Conservation (phyloP, 2,797 vertebrate species). For the Acestrorhynchus altus region DNA sequence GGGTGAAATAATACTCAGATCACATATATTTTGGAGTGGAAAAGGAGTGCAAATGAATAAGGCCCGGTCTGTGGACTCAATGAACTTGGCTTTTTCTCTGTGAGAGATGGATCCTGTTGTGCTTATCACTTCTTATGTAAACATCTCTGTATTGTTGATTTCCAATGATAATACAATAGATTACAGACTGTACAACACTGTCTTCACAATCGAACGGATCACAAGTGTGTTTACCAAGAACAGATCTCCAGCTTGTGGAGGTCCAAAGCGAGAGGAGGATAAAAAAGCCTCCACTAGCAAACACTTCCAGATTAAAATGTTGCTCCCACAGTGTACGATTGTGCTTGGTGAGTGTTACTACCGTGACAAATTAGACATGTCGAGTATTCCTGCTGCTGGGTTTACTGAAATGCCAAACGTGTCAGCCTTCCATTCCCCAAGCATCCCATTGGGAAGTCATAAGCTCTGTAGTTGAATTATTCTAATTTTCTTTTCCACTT, state of each 20-base stretch:
- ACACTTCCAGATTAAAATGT: slow-evolving; percentile 42
- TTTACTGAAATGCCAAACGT: slow-evolving; percentile 42
- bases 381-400: slow-evolving; percentile 47
- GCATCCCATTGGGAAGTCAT: not conserved
- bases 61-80: not conserved
- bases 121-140: slow-evolving; percentile 14
- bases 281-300: slow-evolving; percentile 24
- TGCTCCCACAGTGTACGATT: slow-evolving; percentile 40
- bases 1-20: slow-evolving; percentile 25
- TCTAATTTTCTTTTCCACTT: slow-evolving; percentile 22
- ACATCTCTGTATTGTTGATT: slow-evolving; percentile 38
- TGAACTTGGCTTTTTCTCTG: slow-evolving; percentile 27
- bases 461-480: not conserved
- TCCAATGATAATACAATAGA: slow-evolving; percentile 34
- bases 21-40: slow-evolving; percentile 14
- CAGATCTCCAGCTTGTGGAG: slow-evolving; percentile 30
- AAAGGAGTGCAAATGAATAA: not conserved
- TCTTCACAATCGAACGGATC: slow-evolving; percentile 9
- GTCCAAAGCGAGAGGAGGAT: slow-evolving; percentile 31
- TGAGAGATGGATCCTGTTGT: slow-evolving; percentile 25
- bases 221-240: slow-evolving; percentile 30
- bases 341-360: slow-evolving; percentile 29
- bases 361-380: slow-evolving; percentile 52
- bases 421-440: slow-evolving; percentile 32
- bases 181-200: slow-evolving; percentile 23